Base-by-base conservation (phyloP, 2,113 vertebrate genomes). In the Cyprinodon brontotheroides region DNA sequence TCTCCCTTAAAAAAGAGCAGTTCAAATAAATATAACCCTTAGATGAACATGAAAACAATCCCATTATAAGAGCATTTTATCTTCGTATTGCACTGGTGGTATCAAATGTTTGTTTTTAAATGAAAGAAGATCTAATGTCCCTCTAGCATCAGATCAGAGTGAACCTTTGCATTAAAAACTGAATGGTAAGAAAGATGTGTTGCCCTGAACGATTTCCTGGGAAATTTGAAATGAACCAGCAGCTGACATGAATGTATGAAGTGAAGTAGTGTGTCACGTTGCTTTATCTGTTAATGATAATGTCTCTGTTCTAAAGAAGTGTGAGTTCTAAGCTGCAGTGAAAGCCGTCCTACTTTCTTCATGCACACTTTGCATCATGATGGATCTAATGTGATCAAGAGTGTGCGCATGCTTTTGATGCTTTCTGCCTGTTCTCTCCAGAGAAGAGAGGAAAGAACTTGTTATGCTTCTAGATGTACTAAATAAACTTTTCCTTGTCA, bases 341-440 rank as follows among this genome's bases (percentile, higher is more conserved):
- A 48, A 83, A 69, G 66, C 36, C 22, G 62, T 70, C 70, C 65
- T 37, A 67, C 62, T 67, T 77, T 74, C 53, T 62, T 73, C 39
- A 80, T 36, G 17, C 72, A 61, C 61, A 59, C 43, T 68, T 67
- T 79, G 65, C 59, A 66, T 69, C 41, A 29, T 61, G 45, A 65
- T n/a, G 4, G 47, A 61, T 72, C 75, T 65, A n/a, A 68, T 8
- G 15, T 40, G 74, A 84, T 82, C 61, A 77, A 50, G n/a, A 38
- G 43, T 1, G 39, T 45, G 73, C 76, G 71, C 39, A 43, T 64
- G 71, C 63, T 64, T 80, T 48, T 66, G 65, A 70, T 53, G 60
- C 61, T 53, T 76, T 41, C 45, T 40, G 78, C 17, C 12, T 72
- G 37, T 68, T 77, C 63, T 70, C 62, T 69, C 17, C 12, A 15